Base-by-base conservation (phyloP, 2,113 vertebrate species). In the Hyla sarda region DNA sequence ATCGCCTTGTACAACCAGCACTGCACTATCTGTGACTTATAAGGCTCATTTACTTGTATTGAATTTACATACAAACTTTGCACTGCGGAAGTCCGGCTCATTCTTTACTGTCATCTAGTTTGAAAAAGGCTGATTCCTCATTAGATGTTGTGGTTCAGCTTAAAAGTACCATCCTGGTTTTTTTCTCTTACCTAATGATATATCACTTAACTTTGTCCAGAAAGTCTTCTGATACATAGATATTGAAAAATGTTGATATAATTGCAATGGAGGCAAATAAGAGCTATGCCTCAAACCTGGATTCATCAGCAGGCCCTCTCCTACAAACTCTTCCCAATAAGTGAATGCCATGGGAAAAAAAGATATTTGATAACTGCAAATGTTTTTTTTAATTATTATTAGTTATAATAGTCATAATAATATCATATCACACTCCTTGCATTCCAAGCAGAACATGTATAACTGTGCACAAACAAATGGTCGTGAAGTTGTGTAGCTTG, bases 21-120 rank as follows among this genome's bases (percentile, higher is more conserved):
- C 34, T 37, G 67, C 67, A 71, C 34, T 71, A 37, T 65, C 34
- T 69, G 30, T 32, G 30, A 34, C 67, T 41, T 21, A 17, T 71
- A 23, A 71, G 67, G 67, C 67, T 71, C 67, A 71, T 41, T 71
- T 37, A 74, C 37, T 74, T 47, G 41, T 47, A 47, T 74, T 74
- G 72, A 45, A 74, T 74, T 74, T 14, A 74, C 67, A 71, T 71
- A 71, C 34, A 37, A 37, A 21, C 67, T 71, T 23, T 41, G 34
- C 32, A 71, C 67, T 23, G 7, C 41, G 34, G 67, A 41, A 41
- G 67, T 71, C 67, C 37, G 34, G 41, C 32, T 23, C 19, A 71
- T 71, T 30, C 67, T 69, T 69, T 72, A 25, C 23, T 25, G 30
- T 50, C 28, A 28, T 72, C 19, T 47, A n/a, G 47, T 47, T 47